Base-by-base conservation (phyloP, 2,888 invertebrate genomes). In the Scelioninae gen. 2 region DNA sequence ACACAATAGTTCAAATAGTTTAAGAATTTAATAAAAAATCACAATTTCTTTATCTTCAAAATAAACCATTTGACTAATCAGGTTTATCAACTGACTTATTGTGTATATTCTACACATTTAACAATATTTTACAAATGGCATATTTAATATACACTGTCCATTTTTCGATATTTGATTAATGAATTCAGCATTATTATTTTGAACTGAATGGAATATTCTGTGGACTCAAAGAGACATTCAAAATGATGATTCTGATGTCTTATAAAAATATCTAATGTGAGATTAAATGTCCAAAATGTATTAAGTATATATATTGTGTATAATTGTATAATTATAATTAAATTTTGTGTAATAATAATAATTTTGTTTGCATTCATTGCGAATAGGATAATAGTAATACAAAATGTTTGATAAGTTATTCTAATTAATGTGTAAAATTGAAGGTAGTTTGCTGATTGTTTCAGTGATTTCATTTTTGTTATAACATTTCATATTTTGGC, bases 51-150 rank as follows among this genome's bases (percentile, higher is more conserved):
- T 25, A 25, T 25, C 25, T 48, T 28, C 13, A 18, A 39, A 61
- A 61, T 50, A 61, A 61, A 61, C 50, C 50, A 25, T 13, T 61
- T 50, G 48, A 61, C 58, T 58, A 58, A 58, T 45, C 22, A 35
- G 58, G 58, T 58, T 58, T 45, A 50, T 50, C 13, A 37, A 45
- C 16, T 46, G 22, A 46, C 46, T 60, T n/a, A n/a, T n/a, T 46
- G 22, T 28, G 43, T 43, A n/a, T 55, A 11, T 1, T 28, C 41
- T 3, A n/a, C 55, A 55, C 10, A 55, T 37, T 16, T 16, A 15
- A 25, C 13, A 10, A 13, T 60, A 48, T 50, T 61, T 41, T 50
- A 31, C 19, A 50, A 9, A 25, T 33, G 7, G 50, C 15, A 31
- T n/a, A 46, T 19, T 46, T 25, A 1, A n/a, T 37, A 37, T 7